Percentiles rank a stretch among this genome's conserved stretches.
Conservation (phyloP, 2,113 vertebrate species). For the Leucoraja erinaceus region DNA sequence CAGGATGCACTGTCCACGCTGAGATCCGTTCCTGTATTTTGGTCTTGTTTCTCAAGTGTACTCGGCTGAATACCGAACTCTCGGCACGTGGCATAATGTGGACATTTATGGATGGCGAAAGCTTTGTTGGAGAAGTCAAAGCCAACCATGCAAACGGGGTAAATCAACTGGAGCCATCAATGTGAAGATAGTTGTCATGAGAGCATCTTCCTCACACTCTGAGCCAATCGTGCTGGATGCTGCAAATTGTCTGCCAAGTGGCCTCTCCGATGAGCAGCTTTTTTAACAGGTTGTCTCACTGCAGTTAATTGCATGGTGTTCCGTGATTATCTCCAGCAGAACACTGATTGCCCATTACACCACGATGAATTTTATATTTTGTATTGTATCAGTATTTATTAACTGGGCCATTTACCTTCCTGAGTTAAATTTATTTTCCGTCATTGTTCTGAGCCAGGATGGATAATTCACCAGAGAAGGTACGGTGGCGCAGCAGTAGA, state of each 20-base stretch:
- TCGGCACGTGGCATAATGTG: background rate
- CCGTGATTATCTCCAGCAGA: background rate
- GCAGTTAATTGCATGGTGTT: background rate
- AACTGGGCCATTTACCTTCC: background rate
- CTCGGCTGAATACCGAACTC: background rate
- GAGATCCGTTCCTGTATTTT: background rate
- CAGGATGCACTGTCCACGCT: background rate
- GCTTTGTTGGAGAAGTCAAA: slow-evolving; percentile 14
- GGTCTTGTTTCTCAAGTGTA: background rate
- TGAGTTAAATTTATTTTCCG: background rate
- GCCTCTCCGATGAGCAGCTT: background rate
- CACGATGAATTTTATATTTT: background rate
- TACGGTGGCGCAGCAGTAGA: too few species aligned
- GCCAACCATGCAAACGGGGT: background rate
- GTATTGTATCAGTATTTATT: background rate
- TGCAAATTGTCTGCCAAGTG: background rate
- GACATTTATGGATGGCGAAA: slow-evolving; percentile 15
- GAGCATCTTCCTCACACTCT: background rate
- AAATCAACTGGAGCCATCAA: slow-evolving; percentile 24
- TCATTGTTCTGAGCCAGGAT: background rate
- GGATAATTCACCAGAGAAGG: background rate
- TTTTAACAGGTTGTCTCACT: background rate
- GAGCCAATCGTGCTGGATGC: background rate
- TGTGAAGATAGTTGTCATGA: background rate
- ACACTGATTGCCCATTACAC: too few species aligned